A percentile compares a stretch with the other conserved stretches of the same genome.
Evolutionary conservation across 2,113 vertebrate species (phyloP).

Genomic region (Oncorhynchus masou): DNA sequence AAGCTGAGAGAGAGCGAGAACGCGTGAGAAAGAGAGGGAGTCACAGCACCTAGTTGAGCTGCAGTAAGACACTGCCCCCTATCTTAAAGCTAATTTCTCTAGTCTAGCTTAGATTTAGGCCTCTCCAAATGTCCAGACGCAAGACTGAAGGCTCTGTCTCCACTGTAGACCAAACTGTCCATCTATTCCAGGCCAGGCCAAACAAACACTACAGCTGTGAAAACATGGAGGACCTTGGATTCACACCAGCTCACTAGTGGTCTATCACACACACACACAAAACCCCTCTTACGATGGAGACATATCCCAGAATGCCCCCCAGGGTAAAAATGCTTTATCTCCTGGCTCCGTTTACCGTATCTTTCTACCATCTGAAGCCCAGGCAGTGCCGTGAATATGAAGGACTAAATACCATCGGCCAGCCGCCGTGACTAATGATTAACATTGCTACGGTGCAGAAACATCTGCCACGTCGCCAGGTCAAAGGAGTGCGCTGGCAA

Average conservation of each 20-base stretch:
- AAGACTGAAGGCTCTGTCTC: constrained; percentile 30
- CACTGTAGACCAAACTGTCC: constrained; percentile 23
- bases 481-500: constrained; percentile 56
- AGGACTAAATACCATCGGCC: constrained; percentile 27
- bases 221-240: constrained; percentile 14
- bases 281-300: constrained; percentile 6
- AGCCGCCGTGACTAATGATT: constrained; percentile 41
- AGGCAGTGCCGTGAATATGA: constrained; percentile 21
- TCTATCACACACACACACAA: neutral
- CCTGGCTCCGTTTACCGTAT: constrained; percentile 15
- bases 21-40: neutral
- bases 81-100: too few species aligned
- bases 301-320: neutral
- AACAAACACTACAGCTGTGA: constrained; percentile 45
- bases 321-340: neutral
- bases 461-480: constrained; percentile 60
- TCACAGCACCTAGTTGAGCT: too few species aligned
- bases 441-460: constrained; percentile 57
- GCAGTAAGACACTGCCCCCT: too few species aligned
- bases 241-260: neutral
- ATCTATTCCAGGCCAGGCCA: constrained; percentile 1
- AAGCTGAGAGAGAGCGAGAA: neutral
- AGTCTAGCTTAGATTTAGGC: too few species aligned
- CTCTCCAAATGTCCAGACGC: neutral
- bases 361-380: neutral